Conservation (phyloP, 2,888 invertebrate species). For the Eurois occulta region DNA sequence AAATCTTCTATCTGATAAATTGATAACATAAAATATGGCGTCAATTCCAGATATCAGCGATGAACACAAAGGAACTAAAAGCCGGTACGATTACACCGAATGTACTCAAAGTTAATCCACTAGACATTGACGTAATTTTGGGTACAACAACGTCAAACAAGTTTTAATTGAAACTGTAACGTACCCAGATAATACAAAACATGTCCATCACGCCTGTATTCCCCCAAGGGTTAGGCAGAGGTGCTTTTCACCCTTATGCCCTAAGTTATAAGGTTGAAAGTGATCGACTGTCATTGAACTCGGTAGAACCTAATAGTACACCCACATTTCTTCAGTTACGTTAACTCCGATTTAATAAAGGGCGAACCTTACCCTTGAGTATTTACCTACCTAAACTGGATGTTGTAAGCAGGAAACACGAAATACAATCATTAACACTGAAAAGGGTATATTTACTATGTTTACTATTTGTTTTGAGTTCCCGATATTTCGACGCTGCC, state of each 20-base stretch:
- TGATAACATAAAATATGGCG: neutral
- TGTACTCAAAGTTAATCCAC: neutral
- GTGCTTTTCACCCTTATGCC: no score
- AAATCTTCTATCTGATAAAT: conserved; percentile 3
- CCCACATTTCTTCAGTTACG: neutral
- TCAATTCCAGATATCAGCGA: conserved; percentile 17
- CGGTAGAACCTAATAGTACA: neutral
- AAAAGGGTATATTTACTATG: no score
- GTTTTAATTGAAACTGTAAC: neutral
- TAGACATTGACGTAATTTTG: neutral
- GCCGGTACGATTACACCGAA: conserved; percentile 2
- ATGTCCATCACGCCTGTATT: neutral
- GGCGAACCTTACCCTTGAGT: neutral
- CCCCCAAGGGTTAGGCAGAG: neutral
- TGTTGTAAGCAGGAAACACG: neutral
- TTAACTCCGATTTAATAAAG: neutral
- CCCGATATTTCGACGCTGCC: no score
- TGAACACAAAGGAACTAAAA: conserved; percentile 8
- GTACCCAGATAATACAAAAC: neutral
- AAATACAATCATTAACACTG: no score
- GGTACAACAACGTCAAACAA: neutral
- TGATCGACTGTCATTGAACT: no score
- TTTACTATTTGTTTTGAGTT: no score
- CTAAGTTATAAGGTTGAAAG: no score
- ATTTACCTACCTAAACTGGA: neutral